Evolutionary conservation across 1,140 invertebrate genomes (phyloP).

Genomic region (Teleogryllus occipitalis): DNA sequence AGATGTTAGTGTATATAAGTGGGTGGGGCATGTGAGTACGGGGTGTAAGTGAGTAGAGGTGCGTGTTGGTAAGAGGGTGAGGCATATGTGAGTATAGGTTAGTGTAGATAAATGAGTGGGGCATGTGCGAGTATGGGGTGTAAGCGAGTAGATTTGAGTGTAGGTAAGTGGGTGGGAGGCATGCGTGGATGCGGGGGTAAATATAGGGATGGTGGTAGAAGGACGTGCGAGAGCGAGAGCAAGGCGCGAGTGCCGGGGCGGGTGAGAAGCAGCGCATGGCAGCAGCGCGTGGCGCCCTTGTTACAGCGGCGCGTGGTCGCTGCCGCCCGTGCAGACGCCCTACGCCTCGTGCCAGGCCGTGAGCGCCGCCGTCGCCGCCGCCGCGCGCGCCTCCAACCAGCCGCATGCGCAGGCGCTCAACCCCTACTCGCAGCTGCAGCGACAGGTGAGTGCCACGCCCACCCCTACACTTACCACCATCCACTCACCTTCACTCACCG

Average conservation of each 20-base stretch:
- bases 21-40: too few relatives aligned
- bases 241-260: background rate
- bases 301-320: conserved; percentile 9
- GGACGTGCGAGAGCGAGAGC: background rate
- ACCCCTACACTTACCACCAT: too few relatives aligned
- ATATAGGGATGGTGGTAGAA: background rate
- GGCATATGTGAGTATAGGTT: too few relatives aligned
- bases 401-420: conserved; percentile 14
- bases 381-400: conserved; percentile 13
- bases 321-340: conserved; percentile 14
- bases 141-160: too few relatives aligned
- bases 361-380: conserved; percentile 8
- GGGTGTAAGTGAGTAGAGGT: too few relatives aligned
- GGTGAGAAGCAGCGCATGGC: background rate
- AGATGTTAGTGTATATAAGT: too few relatives aligned
- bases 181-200: too few relatives aligned
- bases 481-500: too few relatives aligned
- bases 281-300: background rate
- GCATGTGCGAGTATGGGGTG: too few relatives aligned
- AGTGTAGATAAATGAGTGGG: too few relatives aligned
- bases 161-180: too few relatives aligned
- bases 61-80: too few relatives aligned
- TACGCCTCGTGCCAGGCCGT: conserved; percentile 18
- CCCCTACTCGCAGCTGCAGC: conserved; percentile 20
- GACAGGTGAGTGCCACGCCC: conserved; percentile 2